Conservation (phyloP, 2,113 vertebrate genomes). For the Heptranchias perlo region DNA sequence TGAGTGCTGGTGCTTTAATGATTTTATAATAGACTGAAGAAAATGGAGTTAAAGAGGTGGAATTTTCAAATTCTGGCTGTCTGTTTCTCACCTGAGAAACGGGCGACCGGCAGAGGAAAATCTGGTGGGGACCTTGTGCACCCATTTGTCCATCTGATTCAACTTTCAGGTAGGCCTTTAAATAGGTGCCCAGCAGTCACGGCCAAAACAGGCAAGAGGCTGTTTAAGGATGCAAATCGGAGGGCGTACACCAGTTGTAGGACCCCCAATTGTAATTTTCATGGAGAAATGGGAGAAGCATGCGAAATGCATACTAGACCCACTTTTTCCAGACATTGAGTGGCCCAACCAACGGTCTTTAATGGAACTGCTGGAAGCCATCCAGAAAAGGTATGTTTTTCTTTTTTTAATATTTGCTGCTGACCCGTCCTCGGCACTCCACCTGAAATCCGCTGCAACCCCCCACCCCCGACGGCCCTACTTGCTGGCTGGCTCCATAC, state of each 20-base stretch:
- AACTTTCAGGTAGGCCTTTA: neutral
- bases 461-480: neutral
- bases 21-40: neutral
- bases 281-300: neutral
- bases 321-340: neutral
- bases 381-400: neutral
- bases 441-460: neutral
- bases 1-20: neutral
- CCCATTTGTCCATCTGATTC: neutral
- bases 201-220: neutral
- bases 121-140: neutral
- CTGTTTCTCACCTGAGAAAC: neutral
- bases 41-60: neutral
- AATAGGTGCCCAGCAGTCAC: neutral
- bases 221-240: too few species aligned
- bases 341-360: neutral
- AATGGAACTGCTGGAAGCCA: neutral
- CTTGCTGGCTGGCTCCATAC: neutral
- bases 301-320: neutral
- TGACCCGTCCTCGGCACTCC: neutral
- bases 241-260: too few species aligned
- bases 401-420: neutral
- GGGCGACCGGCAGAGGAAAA: neutral
- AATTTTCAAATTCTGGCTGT: neutral
- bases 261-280: too few species aligned